Evolutionary conservation across 2,113 vertebrate species (phyloP).

Genomic region (Thamnaconus septentrionalis): DNA sequence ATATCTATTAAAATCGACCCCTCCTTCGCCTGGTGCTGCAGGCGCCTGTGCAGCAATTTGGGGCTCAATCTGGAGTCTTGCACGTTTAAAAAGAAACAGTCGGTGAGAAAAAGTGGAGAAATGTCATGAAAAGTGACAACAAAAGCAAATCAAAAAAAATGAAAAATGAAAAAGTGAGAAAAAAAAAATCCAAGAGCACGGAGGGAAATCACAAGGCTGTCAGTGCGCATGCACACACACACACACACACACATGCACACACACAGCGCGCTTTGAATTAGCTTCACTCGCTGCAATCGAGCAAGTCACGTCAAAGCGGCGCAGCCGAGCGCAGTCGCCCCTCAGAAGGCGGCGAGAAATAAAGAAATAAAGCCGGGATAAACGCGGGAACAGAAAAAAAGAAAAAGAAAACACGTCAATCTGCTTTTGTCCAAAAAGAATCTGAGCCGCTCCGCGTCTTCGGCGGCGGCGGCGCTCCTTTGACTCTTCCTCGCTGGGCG

Average conservation of each 20-base stretch:
- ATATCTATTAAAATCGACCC: not conserved
- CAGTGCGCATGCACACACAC: conserved; percentile 29
- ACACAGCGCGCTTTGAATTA: conserved; percentile 46
- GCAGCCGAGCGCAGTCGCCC: conserved; percentile 40
- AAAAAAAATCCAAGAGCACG: conserved; percentile 33
- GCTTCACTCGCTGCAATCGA: conserved; percentile 44
- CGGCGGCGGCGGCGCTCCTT: conserved; percentile 41
- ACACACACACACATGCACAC: conserved; percentile 9
- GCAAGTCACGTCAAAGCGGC: conserved; percentile 42
- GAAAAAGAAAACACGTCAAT: conserved; percentile 69
- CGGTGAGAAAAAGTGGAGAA: conserved; percentile 30
- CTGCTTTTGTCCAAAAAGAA: conserved; percentile 53
- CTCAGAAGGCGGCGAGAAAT: conserved; percentile 41
- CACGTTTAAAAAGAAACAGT: conserved; percentile 32
- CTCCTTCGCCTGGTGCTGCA: not conserved
- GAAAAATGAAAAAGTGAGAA: no score
- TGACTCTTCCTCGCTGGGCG: conserved; percentile 50
- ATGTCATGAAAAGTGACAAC: conserved; percentile 63
- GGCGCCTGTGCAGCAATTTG: conserved; percentile 19
- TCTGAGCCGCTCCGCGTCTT: conserved; percentile 45
- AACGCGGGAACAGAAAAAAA: not conserved
- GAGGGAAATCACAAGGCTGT: conserved; percentile 62
- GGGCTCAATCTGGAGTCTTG: conserved; percentile 16
- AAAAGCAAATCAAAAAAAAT: conserved; percentile 46
- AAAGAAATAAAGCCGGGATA: conserved; percentile 31